Evolutionary conservation across 2,113 vertebrate species (phyloP).

Genomic region (Cariama cristata): DNA sequence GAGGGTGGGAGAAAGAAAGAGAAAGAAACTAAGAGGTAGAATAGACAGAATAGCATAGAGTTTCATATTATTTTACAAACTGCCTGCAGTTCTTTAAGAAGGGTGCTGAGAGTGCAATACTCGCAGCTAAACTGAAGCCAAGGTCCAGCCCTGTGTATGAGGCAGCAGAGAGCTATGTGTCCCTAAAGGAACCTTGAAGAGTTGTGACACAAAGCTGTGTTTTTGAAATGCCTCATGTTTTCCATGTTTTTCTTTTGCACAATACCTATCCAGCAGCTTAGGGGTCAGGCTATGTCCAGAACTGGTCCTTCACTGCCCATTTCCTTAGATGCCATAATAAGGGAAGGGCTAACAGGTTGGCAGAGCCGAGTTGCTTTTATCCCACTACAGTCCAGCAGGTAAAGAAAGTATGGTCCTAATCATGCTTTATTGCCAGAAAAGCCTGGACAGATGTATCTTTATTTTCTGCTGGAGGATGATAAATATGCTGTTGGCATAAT

Average conservation of each 20-base stretch:
- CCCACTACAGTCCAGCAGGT: neutral
- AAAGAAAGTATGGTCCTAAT: neutral
- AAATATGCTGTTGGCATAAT: neutral
- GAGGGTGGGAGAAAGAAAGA: neutral
- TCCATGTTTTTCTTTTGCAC: neutral
- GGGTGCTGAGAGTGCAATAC: neutral
- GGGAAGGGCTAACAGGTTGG: neutral
- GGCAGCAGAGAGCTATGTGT: neutral
- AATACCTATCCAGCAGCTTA: neutral
- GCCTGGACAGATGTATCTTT: neutral
- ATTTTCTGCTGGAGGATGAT: neutral
- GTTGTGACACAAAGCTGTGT: neutral
- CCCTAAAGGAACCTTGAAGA: neutral
- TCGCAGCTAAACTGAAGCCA: neutral
- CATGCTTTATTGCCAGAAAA: neutral
- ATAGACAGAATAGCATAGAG: neutral
- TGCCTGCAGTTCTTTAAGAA: neutral
- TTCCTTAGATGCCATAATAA: neutral
- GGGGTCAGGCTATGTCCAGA: neutral
- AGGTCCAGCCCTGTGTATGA: neutral
- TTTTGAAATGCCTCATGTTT: neutral
- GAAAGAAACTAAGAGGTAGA: neutral
- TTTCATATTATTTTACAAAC: neutral
- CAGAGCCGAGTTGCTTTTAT: neutral
- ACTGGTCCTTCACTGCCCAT: neutral